Conservation (phyloP, 1,140 invertebrate species). For the Goniozus legneri region DNA sequence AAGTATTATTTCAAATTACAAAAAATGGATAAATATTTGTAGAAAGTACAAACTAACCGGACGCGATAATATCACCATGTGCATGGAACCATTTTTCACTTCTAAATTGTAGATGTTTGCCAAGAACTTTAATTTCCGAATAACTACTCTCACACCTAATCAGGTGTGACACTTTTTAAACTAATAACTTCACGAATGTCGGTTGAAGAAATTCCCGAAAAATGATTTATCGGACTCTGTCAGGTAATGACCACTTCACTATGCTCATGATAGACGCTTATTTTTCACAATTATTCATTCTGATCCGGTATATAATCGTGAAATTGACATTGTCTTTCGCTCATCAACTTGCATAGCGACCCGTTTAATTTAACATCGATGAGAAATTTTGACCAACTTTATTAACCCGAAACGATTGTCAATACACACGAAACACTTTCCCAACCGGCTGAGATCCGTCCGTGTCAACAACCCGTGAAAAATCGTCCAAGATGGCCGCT, state of each 20-base stretch:
- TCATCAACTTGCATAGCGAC: too few species aligned
- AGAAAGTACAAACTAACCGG: conserved; percentile 25
- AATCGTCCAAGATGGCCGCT: conserved; percentile 37
- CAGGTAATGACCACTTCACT: too few species aligned
- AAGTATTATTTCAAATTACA: background rate
- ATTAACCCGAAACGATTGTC: background rate
- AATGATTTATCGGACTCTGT: too few species aligned
- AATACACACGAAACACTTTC: conserved; percentile 33
- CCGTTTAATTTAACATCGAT: too few species aligned
- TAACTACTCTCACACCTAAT: too few species aligned
- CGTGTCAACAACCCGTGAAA: conserved; percentile 41
- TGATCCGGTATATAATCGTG: background rate
- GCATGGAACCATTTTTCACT: conserved; percentile 25
- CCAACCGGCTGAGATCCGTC: conserved; percentile 37
- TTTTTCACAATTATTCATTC: conserved; percentile 8
- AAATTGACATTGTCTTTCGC: background rate
- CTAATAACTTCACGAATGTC: too few species aligned
- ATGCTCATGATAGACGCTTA: conserved; percentile 23
- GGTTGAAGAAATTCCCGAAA: too few species aligned
- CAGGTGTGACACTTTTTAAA: too few species aligned
- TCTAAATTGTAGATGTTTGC: too few species aligned
- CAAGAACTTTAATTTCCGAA: too few species aligned
- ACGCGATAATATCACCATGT: conserved; percentile 30
- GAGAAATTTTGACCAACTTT: background rate
- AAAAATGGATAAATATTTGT: conserved; percentile 17